phyloP scores from a whole-genome alignment of 2,888 invertebrate genomes.

The Heliconius sara region DNA sequence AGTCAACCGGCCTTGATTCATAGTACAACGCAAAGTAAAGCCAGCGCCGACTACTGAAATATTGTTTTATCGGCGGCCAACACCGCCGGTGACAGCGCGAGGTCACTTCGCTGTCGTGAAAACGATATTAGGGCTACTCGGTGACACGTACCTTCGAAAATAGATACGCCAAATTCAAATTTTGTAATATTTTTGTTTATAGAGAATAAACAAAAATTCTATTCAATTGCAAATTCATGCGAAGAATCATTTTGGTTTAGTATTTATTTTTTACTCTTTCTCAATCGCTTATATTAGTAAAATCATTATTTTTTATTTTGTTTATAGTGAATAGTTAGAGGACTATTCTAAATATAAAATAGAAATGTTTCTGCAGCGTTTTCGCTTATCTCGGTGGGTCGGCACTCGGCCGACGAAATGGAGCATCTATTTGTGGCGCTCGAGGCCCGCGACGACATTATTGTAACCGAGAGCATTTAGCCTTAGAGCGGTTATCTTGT shows the following conservation, averaged over 20 bases:
- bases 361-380: constrained; percentile 73
- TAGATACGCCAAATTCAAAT: constrained; percentile 12
- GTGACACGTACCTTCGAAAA: constrained; percentile 32
- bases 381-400: constrained; percentile 76
- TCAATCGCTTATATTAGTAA: neutral
- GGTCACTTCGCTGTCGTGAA: constrained; percentile 53
- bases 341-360: constrained; percentile 58
- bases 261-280: too few relatives aligned
- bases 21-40: constrained; percentile 61
- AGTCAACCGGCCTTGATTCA: constrained; percentile 76
- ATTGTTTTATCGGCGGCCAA: constrained; percentile 72
- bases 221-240: neutral
- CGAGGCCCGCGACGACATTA: constrained; percentile 82
- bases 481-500: constrained; percentile 64
- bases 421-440: constrained; percentile 80
- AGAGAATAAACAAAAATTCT: too few relatives aligned
- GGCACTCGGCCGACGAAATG: constrained; percentile 79
- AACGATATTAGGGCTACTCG: constrained; percentile 49
- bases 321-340: constrained; percentile 26
- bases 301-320: neutral
- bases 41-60: constrained; percentile 64
- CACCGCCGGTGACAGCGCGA: constrained; percentile 56
- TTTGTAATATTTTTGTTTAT: neutral
- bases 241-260: neutral
- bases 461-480: constrained; percentile 69